phyloP scores from a whole-genome alignment of 2,113 vertebrate genomes.

The Etheostoma cragini region DNA sequence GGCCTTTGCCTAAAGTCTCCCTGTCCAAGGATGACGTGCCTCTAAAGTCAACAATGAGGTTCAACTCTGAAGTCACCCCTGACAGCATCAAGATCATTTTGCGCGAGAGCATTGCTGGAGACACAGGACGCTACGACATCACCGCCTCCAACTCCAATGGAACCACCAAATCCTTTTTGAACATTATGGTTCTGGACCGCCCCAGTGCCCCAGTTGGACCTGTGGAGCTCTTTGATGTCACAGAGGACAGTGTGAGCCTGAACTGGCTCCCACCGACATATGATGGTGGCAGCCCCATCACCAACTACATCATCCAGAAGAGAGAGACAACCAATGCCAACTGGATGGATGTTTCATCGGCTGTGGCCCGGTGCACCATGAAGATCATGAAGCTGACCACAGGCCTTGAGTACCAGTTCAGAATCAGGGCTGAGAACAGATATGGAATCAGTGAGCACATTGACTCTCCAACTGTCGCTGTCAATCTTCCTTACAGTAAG shows the following conservation, averaged over 20 bases:
- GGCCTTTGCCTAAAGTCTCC: constrained; percentile 92
- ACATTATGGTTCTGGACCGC: constrained; percentile 93
- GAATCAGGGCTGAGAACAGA: constrained; percentile 97
- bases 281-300: constrained; percentile 96
- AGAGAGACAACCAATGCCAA: constrained; percentile 95
- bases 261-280: constrained; percentile 94
- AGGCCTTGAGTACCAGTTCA: constrained; percentile 97
- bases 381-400: constrained; percentile 95
- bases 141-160: constrained; percentile 95
- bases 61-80: constrained; percentile 93
- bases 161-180: constrained; percentile 93
- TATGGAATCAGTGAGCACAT: constrained; percentile 97
- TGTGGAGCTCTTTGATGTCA: constrained; percentile 90
- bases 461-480: constrained; percentile 89
- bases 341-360: constrained; percentile 96
- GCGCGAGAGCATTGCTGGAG: constrained; percentile 92
- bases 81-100: constrained; percentile 93
- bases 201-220: constrained; percentile 93
- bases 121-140: constrained; percentile 95
- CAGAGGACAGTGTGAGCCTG: constrained; percentile 92
- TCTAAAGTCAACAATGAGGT: constrained; percentile 95
- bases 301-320: constrained; percentile 96
- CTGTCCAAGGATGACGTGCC: constrained; percentile 89
- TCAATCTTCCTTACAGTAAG: constrained; percentile 97
- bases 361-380: constrained; percentile 92